A percentile compares a stretch with the other conserved stretches of the same genome.
phyloP scores from a whole-genome alignment of 2,113 vertebrate genomes.

The Phylloscopus whistleri region DNA sequence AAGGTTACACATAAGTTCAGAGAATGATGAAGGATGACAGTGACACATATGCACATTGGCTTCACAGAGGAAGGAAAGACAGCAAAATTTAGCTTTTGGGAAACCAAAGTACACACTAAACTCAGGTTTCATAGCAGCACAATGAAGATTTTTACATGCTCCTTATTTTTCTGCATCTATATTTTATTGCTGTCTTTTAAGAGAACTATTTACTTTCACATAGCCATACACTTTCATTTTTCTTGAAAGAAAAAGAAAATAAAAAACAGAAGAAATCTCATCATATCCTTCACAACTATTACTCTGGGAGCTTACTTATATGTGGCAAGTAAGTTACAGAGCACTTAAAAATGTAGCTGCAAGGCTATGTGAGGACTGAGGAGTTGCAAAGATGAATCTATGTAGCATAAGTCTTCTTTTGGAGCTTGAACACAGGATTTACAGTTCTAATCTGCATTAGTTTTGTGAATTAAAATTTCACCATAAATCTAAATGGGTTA shows the following conservation, averaged over 20 bases:
- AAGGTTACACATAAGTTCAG: neutral
- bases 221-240: neutral
- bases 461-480: neutral
- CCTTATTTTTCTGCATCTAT: neutral
- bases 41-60: no score
- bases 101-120: neutral
- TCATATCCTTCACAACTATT: accelerated
- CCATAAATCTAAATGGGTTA: neutral
- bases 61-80: neutral
- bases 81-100: neutral
- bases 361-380: neutral
- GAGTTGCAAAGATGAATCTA: neutral
- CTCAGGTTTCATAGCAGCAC: neutral
- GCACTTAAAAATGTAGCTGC: neutral
- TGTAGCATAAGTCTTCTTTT: neutral
- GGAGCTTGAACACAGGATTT: neutral
- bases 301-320: neutral
- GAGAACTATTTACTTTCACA: neutral
- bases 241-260: neutral
- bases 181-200: neutral
- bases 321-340: neutral
- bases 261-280: neutral
- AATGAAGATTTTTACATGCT: neutral
- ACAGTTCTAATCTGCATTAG: neutral
- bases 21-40: neutral